Conservation (phyloP, 2,888 invertebrate species). For the Acholoe squamosa region DNA sequence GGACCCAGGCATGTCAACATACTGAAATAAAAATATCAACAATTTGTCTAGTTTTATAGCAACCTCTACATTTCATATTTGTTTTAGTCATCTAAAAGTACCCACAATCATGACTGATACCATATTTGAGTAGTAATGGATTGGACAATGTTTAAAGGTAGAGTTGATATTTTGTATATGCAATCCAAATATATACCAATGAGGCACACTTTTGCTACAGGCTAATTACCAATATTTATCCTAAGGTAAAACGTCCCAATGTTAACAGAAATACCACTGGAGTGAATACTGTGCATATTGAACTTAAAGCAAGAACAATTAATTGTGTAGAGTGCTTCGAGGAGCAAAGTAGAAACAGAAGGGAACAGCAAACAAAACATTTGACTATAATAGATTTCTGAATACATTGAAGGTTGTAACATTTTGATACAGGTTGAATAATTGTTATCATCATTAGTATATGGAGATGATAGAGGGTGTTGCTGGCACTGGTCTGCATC, state of each 20-base stretch:
- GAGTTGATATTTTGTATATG: too few relatives aligned
- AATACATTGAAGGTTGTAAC: conserved; percentile 36
- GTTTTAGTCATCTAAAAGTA: too few relatives aligned
- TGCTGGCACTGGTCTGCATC: conserved; percentile 7
- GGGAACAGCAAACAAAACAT: background rate
- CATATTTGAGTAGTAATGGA: too few relatives aligned
- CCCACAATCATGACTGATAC: too few relatives aligned
- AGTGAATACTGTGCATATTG: conserved; percentile 8
- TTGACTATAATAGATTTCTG: conserved; percentile 42
- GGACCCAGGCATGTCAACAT: too few relatives aligned
- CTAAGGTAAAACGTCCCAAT: background rate
- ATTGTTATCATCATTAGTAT: background rate
- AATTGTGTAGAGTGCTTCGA: background rate
- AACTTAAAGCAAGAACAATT: background rate
- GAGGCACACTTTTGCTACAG: background rate
- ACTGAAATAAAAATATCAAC: too few relatives aligned
- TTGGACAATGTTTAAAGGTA: too few relatives aligned
- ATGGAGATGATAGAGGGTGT: conserved; percentile 18
- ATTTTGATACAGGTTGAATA: conserved; percentile 22
- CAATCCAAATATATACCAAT: background rate
- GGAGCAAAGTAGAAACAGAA: conserved; percentile 1
- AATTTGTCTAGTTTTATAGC: too few relatives aligned
- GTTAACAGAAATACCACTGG: background rate
- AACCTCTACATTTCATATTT: too few relatives aligned
- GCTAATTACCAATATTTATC: background rate